Evolutionary conservation across 1,140 invertebrate genomes (phyloP).

Genomic region (Trichonephila clavata): DNA sequence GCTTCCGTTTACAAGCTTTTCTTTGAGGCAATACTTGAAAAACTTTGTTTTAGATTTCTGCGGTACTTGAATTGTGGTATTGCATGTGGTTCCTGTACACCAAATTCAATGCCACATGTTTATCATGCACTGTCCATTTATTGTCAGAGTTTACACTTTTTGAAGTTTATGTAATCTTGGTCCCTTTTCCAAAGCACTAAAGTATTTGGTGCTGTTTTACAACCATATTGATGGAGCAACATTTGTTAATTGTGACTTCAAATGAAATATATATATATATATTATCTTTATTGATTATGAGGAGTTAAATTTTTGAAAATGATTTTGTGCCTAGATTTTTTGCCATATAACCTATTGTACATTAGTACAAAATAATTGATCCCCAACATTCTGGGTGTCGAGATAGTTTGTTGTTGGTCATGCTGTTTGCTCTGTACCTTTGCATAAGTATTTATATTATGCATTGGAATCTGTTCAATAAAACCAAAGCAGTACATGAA

Average conservation of each 20-base stretch:
- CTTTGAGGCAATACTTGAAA: slow-evolving; percentile 67
- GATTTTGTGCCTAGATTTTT: slow-evolving; percentile 77
- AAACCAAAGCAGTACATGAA: slow-evolving; percentile 64
- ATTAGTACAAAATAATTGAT: slow-evolving; percentile 77
- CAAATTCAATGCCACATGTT: slow-evolving; percentile 70
- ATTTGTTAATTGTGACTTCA: slow-evolving; percentile 74
- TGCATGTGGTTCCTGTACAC: slow-evolving; percentile 60
- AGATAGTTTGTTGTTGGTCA: slow-evolving; percentile 63
- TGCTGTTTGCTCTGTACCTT: slow-evolving; percentile 55
- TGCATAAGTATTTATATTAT: slow-evolving; percentile 65
- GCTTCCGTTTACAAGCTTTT: slow-evolving; percentile 75
- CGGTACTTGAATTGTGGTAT: slow-evolving; percentile 68
- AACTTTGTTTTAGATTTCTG: slow-evolving; percentile 68
- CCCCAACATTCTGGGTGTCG: slow-evolving; percentile 71
- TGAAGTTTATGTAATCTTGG: slow-evolving; percentile 74
- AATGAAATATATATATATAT: slow-evolving; percentile 76
- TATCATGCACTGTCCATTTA: slow-evolving; percentile 77
- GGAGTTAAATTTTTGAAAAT: slow-evolving; percentile 76
- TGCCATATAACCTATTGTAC: slow-evolving; percentile 75
- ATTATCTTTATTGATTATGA: slow-evolving; percentile 76
- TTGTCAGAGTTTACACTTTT: slow-evolving; percentile 77
- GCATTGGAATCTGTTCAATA: slow-evolving; percentile 50
- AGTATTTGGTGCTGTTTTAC: slow-evolving; percentile 78
- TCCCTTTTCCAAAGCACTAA: slow-evolving; percentile 77
- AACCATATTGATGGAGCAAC: slow-evolving; percentile 74